Base-by-base conservation (phyloP, 64 coral and sea anemone genomes). In the Cladopsammia gracilis region DNA sequence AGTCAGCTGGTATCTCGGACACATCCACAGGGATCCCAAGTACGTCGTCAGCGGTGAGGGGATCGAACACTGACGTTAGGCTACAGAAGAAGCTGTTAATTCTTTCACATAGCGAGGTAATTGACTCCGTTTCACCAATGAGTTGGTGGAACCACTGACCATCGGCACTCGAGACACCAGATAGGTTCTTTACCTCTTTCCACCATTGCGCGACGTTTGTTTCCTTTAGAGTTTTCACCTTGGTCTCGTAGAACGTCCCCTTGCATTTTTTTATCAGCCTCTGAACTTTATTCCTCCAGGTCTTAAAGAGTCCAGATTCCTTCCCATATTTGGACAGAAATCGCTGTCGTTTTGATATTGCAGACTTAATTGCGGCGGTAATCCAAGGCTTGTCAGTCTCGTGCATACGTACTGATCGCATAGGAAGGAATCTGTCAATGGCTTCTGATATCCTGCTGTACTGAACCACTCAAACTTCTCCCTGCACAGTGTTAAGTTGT, bases 351-450 rank as follows among this genome's bases (percentile, higher is more conserved):
- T 88, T 93, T 72, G 50, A 73, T 60, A 93, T 93, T 57, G 73
- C 79, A 20, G 25, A 16, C 75, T 93, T 93, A 48, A 88, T 93
- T 70, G 49, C 42, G 67, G 25, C 19, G 44, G 92, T 93, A 19
- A 94, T 79, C 85, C 85, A 88, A 43, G 92, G 92, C 66, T 88
- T 94, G 47, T 93, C 91, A 56, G 75, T 93, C 18, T 48, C 59
- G 48, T 93, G 56, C 68, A 95, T 60, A 2, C 9, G 24, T 69
- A 81, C 82, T 82, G 46, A 20, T 61, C 64, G 62, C 58, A 62
- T 22, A 67, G 92, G 75, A 77, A 88, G 26, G 49, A 87, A 88
- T 44, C 8, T 73, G 66, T 87, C 62, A 25, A 93, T 58, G 53
- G 85, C 62, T 22, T 78, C 60, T 19, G 13, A 23, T 68, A 88